These are phyloP conservation scores for Sminthopsis crassicaudata DNA, from an alignment of 2,113 vertebrate species.

Conservation along the genomic window DNA sequence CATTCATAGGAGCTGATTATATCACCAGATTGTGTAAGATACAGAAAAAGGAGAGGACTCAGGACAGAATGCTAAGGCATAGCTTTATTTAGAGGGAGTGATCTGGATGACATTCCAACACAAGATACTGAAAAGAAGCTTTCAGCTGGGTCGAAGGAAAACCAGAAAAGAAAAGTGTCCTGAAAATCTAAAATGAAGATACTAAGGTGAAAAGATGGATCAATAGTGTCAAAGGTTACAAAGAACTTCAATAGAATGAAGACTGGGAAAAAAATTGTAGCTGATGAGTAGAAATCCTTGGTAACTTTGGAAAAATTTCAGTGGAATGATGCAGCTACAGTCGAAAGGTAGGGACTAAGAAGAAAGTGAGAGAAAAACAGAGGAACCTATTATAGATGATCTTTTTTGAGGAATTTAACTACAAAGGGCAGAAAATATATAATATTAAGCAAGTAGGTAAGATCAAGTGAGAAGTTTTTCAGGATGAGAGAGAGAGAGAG, in stretches of 20 bases:
- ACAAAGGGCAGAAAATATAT: not conserved
- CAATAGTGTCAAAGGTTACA: not conserved
- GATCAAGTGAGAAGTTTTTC: not conserved
- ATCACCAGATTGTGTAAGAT: too few relatives aligned
- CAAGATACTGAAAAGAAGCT: not conserved
- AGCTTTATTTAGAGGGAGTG: too few relatives aligned
- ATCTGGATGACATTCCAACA: too few relatives aligned
- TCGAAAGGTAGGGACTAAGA: not conserved
- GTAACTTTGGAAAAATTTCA: not conserved
- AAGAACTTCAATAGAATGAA: not conserved
- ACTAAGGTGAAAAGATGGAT: not conserved
- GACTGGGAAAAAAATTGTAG: not conserved
- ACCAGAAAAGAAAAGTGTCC: not conserved
- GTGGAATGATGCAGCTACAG: not conserved
- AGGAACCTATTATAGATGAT: not conserved
- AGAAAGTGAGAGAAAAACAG: not conserved
- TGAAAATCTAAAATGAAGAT: not conserved
- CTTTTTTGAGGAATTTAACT: not conserved
- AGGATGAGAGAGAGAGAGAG: not conserved
- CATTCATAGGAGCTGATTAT: too few relatives aligned
- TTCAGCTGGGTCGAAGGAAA: not conserved
- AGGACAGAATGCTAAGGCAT: too few relatives aligned
- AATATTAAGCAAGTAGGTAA: not conserved
- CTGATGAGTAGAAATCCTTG: not conserved
- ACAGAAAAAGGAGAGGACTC: too few relatives aligned